Conservation (phyloP, 1,140 invertebrate species). For the Limonius californicus region DNA sequence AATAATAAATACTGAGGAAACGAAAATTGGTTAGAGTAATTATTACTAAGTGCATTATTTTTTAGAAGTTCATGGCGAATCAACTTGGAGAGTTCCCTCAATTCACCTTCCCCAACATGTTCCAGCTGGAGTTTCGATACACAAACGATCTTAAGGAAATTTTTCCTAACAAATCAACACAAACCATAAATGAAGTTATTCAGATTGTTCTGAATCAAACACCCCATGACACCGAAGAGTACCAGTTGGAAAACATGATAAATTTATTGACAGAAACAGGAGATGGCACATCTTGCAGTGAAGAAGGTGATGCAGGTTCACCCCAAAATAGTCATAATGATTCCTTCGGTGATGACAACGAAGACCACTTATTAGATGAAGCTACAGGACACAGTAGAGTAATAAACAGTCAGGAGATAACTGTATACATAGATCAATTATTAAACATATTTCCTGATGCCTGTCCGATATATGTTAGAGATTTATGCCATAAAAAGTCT, state of each 20-base stretch:
- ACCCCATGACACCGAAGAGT: background rate
- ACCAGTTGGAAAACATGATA: conserved; percentile 17
- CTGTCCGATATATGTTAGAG: background rate
- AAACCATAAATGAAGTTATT: conserved; percentile 9
- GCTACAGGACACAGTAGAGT: background rate
- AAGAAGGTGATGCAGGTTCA: background rate
- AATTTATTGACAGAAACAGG: conserved; percentile 15
- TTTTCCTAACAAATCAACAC: background rate
- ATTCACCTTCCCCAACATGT: too few relatives aligned
- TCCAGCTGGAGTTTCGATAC: too few relatives aligned
- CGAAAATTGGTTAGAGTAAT: too few relatives aligned
- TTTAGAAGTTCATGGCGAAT: too few relatives aligned
- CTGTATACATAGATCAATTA: conserved; percentile 10
- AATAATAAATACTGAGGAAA: too few relatives aligned
- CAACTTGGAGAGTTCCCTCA: too few relatives aligned
- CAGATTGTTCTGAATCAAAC: background rate
- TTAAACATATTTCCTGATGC: conserved; percentile 5
- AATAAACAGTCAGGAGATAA: background rate
- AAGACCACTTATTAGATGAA: background rate
- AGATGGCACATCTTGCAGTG: background rate
- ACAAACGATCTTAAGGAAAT: background rate
- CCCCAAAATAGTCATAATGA: too few relatives aligned
- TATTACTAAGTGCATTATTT: too few relatives aligned
- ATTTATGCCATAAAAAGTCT: background rate
- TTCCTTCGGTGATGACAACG: background rate